A percentile compares a stretch with the other conserved stretches of the same genome.
These are phyloP conservation scores for Rhagium mordax DNA, from an alignment of 2,888 invertebrate genomes.

Conservation along the genomic window DNA sequence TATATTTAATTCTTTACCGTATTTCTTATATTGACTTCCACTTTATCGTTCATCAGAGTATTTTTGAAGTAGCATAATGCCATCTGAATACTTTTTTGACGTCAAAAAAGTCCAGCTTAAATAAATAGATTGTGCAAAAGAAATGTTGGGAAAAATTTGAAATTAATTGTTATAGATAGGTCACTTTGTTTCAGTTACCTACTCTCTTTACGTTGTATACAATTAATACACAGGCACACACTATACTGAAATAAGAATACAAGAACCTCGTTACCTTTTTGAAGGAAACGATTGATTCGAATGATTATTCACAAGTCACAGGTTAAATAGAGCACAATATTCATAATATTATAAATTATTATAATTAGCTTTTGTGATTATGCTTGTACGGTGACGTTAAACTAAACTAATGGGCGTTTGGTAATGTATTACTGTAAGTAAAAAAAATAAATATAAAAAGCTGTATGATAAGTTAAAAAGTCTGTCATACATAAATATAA, in stretches of 20 bases:
- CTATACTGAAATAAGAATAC: background rate
- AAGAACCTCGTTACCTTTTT: background rate
- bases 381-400: conserved; percentile 26
- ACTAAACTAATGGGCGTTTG: conserved; percentile 8
- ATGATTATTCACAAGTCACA: conserved; percentile 32
- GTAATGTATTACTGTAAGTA: background rate
- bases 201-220: too few species aligned
- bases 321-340: conserved; percentile 47
- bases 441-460: conserved; percentile 2
- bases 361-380: conserved; percentile 39
- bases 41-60: too few species aligned
- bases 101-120: too few species aligned
- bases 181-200: too few species aligned
- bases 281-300: background rate
- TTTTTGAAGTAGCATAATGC: too few species aligned
- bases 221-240: too few species aligned
- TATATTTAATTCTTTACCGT: too few species aligned
- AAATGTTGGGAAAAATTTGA: too few species aligned
- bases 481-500: conserved; percentile 11
- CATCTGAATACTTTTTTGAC: too few species aligned
- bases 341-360: conserved; percentile 40
- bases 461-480: background rate
- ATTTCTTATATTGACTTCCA: too few species aligned
- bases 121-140: too few species aligned
- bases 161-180: too few species aligned